Evolutionary conservation across 2,888 invertebrate genomes (phyloP).

Genomic region (Cantharis flavilabris): DNA sequence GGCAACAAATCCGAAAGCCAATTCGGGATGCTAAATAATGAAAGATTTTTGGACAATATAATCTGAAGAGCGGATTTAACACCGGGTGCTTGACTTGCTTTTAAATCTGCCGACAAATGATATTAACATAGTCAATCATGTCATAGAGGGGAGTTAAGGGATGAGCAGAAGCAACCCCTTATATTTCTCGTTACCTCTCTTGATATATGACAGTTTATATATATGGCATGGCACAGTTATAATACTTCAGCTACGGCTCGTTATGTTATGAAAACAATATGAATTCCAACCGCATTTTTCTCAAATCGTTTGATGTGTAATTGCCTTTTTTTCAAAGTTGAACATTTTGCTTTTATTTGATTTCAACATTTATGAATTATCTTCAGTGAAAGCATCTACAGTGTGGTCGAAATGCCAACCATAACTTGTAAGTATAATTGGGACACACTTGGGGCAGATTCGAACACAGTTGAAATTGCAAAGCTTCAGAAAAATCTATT

Average conservation of each 20-base stretch:
- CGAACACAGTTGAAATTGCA: too few species aligned
- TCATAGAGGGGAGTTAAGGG: constrained; percentile 39
- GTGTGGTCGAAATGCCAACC: not conserved
- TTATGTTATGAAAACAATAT: constrained; percentile 57
- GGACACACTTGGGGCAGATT: too few species aligned
- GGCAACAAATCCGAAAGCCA: not conserved
- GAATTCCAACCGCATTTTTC: constrained; percentile 57
- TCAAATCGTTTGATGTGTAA: constrained; percentile 56
- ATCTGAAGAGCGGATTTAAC: constrained; percentile 43
- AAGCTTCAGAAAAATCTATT: too few species aligned
- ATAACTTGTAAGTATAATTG: too few species aligned
- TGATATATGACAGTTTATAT: constrained; percentile 54
- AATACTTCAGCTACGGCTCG: constrained; percentile 45
- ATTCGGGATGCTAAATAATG: constrained; percentile 20
- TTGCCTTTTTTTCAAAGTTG: constrained; percentile 50
- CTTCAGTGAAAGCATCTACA: constrained; percentile 30
- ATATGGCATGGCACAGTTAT: constrained; percentile 39
- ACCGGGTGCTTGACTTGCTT: constrained; percentile 40
- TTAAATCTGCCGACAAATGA: constrained; percentile 48
- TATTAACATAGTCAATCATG: constrained; percentile 57
- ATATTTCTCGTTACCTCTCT: constrained; percentile 43
- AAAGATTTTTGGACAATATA: constrained; percentile 38
- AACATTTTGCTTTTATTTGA: constrained; percentile 49
- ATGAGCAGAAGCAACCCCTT: constrained; percentile 36
- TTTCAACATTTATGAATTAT: constrained; percentile 51